Percentiles rank a stretch among this genome's conserved stretches.
phyloP scores from a whole-genome alignment of 2,797 vertebrate genomes.

The Lepus oiostolus region DNA sequence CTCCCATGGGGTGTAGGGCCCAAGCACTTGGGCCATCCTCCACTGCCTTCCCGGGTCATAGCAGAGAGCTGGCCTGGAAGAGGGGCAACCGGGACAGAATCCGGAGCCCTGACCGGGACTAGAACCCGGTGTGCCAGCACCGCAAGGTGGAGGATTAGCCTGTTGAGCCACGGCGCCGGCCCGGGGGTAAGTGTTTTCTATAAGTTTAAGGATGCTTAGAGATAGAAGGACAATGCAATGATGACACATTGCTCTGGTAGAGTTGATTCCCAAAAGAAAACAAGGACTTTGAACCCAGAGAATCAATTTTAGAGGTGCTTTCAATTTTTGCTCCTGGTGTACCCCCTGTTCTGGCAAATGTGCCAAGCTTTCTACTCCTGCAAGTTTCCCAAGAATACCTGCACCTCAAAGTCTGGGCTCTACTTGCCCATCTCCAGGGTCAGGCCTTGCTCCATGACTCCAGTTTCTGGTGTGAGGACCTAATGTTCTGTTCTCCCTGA shows the following conservation, averaged over 20 bases:
- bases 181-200: not conserved
- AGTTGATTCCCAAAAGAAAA: not conserved
- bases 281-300: not conserved
- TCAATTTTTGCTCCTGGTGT: not conserved
- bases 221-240: not conserved
- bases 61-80: too few species aligned
- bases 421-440: not conserved
- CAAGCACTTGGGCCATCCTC: too few species aligned
- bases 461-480: not conserved
- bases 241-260: too few species aligned
- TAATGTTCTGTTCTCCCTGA: not conserved
- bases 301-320: not conserved
- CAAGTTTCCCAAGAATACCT: not conserved
- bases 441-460: not conserved
- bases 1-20: too few species aligned
- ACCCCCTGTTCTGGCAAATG: not conserved
- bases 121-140: too few species aligned
- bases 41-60: too few species aligned
- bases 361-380: not conserved
- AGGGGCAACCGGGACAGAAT: too few species aligned
- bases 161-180: too few species aligned
- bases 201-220: not conserved
- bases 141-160: too few species aligned
- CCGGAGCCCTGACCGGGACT: too few species aligned
- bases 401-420: not conserved